Conservation (phyloP, 2,113 vertebrate species). For the pig (Sus scrofa) region T2T-Sscrofa CM000816.6:75779001-75779500, state of each 20-base stretch:
- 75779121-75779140: neutral
- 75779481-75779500: too few relatives aligned
- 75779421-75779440: neutral
- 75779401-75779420: neutral
- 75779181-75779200: slow-evolving; percentile 57
- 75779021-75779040: too few relatives aligned
- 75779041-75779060: neutral
- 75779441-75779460: too few relatives aligned
- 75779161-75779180: neutral
- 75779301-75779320: neutral
- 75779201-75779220: slow-evolving; percentile 59
- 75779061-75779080: neutral
- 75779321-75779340: neutral
- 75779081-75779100: neutral
- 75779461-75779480: too few relatives aligned
- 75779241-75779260: slow-evolving; percentile 29
- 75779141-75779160: neutral
- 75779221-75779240: slow-evolving; percentile 69
- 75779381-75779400: neutral
- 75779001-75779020: neutral
- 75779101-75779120: neutral
- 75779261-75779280: neutral
- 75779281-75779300: neutral
- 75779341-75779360: neutral
- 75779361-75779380: neutral